Percentiles rank a stretch among this genome's conserved stretches.
Evolutionary conservation across 2,797 vertebrate genomes (phyloP).

Genomic region (Antrozous pallidus): DNA sequence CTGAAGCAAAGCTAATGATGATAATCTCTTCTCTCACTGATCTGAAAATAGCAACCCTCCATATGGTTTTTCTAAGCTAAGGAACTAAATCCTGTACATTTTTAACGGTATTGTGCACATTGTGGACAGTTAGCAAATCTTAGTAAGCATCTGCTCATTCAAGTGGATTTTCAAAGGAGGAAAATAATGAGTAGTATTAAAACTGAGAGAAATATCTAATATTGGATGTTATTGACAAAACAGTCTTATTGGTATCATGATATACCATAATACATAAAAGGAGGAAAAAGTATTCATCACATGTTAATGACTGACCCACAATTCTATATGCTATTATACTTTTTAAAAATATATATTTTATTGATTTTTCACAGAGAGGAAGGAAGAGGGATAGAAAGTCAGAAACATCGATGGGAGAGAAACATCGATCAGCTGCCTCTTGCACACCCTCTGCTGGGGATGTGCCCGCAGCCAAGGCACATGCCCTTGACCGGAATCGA

Average conservation of each 20-base stretch:
- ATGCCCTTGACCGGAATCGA: too few relatives aligned
- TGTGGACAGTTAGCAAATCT: neutral
- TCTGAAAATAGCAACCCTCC: neutral
- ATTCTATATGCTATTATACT: neutral
- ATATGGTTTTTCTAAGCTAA: neutral
- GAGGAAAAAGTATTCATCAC: neutral
- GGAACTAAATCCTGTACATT: neutral
- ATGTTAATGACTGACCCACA: neutral
- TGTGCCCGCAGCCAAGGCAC: too few relatives aligned
- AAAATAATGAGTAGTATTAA: neutral
- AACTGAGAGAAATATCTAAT: neutral
- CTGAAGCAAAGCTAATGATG: constrained; percentile 11
- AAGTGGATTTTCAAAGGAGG: neutral
- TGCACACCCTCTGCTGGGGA: too few relatives aligned
- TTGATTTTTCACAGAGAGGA: too few relatives aligned
- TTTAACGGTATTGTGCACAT: neutral
- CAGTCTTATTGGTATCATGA: neutral
- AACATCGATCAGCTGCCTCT: too few relatives aligned
- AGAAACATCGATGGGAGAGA: too few relatives aligned
- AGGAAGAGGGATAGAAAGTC: too few relatives aligned
- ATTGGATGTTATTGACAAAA: neutral
- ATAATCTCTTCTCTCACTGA: neutral
- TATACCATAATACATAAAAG: neutral
- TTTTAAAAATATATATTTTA: too few relatives aligned
- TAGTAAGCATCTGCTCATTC: neutral